Conservation (phyloP, 2,113 vertebrate species). For the Rattus rattus region DNA sequence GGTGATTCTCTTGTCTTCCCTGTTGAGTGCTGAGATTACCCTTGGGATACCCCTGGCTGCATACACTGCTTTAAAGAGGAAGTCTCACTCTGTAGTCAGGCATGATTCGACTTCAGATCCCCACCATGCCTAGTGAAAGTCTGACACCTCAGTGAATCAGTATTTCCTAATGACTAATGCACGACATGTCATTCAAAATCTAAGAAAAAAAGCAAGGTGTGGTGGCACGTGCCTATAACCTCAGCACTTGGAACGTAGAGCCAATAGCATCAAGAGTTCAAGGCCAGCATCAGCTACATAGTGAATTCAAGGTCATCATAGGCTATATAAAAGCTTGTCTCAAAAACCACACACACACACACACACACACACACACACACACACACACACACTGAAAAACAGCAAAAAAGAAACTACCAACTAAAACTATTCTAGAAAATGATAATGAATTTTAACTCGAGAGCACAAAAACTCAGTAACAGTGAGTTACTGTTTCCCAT, state of each 20-base stretch:
- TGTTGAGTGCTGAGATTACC: neutral
- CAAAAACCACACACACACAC: neutral
- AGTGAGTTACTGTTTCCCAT: neutral
- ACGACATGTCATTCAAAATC: neutral
- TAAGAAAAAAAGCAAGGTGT: neutral
- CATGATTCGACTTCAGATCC: neutral
- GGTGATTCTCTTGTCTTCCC: neutral
- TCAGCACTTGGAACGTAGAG: neutral
- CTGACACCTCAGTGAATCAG: neutral
- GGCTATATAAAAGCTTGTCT: neutral
- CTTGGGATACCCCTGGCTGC: neutral
- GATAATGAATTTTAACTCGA: constrained; percentile 1
- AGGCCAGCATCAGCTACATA: neutral
- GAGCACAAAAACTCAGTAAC: constrained; percentile 3
- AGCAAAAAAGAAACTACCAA: neutral
- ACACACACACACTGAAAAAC: too few species aligned
- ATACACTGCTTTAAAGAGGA: neutral
- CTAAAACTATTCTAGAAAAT: neutral
- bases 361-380: too few species aligned
- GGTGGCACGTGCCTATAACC: neutral
- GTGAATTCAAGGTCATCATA: neutral
- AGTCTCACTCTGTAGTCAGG: neutral
- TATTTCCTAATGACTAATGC: neutral
- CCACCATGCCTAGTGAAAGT: neutral
- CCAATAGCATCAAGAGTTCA: neutral